Evolutionary conservation across 1,140 invertebrate genomes (phyloP).

Genomic region (Pachypeltis micranthus): DNA sequence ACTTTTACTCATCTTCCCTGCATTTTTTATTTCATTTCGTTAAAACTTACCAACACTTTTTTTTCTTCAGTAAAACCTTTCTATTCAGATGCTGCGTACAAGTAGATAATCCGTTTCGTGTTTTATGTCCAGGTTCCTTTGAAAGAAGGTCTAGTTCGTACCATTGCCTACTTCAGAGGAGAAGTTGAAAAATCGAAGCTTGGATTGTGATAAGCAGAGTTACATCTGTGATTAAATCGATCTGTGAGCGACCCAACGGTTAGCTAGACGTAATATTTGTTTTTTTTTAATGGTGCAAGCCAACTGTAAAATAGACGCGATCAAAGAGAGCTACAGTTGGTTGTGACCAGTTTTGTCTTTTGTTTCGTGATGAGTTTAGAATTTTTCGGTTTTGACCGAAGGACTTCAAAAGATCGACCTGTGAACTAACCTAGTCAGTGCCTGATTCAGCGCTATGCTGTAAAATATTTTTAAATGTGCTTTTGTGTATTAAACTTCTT

Average conservation of each 20-base stretch:
- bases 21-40: too few relatives aligned
- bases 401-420: background rate
- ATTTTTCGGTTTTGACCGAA: background rate
- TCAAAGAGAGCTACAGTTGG: background rate
- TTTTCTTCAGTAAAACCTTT: too few relatives aligned
- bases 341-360: background rate
- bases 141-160: conserved; percentile 69
- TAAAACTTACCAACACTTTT: too few relatives aligned
- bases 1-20: too few relatives aligned
- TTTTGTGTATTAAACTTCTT: too few relatives aligned
- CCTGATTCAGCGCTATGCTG: background rate
- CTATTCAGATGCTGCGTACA: too few relatives aligned
- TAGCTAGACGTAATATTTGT: background rate
- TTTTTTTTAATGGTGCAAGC: background rate
- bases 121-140: conserved; percentile 62
- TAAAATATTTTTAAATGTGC: too few relatives aligned
- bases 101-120: too few relatives aligned
- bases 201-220: too few relatives aligned
- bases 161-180: conserved; percentile 81
- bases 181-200: conserved; percentile 39
- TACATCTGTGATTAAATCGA: background rate
- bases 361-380: background rate
- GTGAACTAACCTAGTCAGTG: background rate
- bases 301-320: background rate
- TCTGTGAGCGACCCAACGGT: background rate